phyloP scores from a whole-genome alignment of 2,113 vertebrate species.

The Setophaga petechia region DNA sequence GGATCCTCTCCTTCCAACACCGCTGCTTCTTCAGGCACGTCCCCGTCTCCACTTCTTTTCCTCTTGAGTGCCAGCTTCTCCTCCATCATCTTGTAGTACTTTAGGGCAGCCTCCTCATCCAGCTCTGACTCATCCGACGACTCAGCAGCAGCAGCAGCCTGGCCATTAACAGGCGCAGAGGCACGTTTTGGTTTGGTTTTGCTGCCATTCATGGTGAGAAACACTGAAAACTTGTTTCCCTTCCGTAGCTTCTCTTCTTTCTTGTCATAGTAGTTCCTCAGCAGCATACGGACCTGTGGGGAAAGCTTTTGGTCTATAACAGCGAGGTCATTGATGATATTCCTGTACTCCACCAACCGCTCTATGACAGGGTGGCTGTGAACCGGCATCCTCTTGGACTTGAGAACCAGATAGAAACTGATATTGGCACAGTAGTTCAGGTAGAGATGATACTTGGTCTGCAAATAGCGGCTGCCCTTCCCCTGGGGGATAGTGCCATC shows the following conservation, averaged over 20 bases:
- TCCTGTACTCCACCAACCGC: conserved; percentile 89
- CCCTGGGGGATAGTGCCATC: conserved; percentile 82
- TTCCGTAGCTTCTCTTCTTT: background rate
- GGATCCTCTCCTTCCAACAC: conserved; percentile 28
- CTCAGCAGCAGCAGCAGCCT: background rate
- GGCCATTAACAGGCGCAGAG: background rate
- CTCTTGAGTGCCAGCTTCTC: conserved; percentile 69
- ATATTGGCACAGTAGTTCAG: conserved; percentile 96
- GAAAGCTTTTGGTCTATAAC: conserved; percentile 82
- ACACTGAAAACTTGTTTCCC: conserved; percentile 26
- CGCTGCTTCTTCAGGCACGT: accelerated
- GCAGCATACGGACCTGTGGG: conserved; percentile 78
- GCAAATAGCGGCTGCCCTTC: conserved; percentile 87
- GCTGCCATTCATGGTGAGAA: background rate
- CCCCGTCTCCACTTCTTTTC: conserved; percentile 47
- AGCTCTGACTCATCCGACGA: conserved; percentile 37
- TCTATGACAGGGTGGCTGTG: conserved; percentile 93
- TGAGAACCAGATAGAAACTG: conserved; percentile 93
- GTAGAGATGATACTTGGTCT: conserved; percentile 92
- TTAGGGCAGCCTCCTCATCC: conserved; percentile 82
- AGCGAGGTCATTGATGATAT: conserved; percentile 82
- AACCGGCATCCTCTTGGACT: conserved; percentile 85
- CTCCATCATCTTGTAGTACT: conserved; percentile 75
- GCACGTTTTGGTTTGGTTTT: conserved; percentile 19
- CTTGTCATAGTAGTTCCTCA: conserved; percentile 53